Evolutionary conservation across 2,888 invertebrate genomes (phyloP).

Genomic region (Cheilosia vulpina): DNA sequence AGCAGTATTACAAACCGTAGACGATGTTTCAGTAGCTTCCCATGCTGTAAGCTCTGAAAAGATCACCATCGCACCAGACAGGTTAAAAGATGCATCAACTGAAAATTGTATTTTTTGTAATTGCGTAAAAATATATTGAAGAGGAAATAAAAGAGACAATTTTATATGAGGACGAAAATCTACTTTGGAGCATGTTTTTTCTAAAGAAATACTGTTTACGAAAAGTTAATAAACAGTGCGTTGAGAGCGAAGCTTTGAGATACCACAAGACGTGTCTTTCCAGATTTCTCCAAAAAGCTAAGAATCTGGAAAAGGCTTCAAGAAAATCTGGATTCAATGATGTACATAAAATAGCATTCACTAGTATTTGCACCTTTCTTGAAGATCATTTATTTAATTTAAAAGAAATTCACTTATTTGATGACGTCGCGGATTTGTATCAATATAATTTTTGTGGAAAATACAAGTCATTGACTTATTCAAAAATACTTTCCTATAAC

Average conservation of each 20-base stretch:
- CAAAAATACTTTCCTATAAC: neutral
- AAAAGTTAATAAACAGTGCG: slow-evolving; percentile 5
- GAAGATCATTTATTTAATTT: neutral
- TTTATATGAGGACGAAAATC: neutral
- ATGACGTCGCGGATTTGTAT: slow-evolving; percentile 11
- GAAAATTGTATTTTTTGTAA: too few species aligned
- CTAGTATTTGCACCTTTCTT: neutral
- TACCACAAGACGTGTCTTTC: slow-evolving; percentile 23
- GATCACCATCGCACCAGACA: too few species aligned
- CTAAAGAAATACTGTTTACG: slow-evolving; percentile 17
- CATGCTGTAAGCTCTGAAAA: too few species aligned
- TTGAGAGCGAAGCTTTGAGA: slow-evolving; percentile 2
- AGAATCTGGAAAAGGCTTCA: slow-evolving; percentile 15
- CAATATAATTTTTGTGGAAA: neutral
- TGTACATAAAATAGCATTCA: neutral
- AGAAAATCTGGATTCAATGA: slow-evolving; percentile 11
- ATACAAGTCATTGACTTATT: neutral
- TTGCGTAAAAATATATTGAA: neutral
- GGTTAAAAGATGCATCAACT: too few species aligned
- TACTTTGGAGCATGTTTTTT: slow-evolving; percentile 11
- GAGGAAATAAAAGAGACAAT: neutral
- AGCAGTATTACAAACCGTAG: too few species aligned
- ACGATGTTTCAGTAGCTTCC: too few species aligned
- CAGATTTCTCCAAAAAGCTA: slow-evolving; percentile 19
- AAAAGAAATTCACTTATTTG: slow-evolving; percentile 12